phyloP scores from a whole-genome alignment of 2,888 invertebrate species.

The Epinotia bilunana region DNA sequence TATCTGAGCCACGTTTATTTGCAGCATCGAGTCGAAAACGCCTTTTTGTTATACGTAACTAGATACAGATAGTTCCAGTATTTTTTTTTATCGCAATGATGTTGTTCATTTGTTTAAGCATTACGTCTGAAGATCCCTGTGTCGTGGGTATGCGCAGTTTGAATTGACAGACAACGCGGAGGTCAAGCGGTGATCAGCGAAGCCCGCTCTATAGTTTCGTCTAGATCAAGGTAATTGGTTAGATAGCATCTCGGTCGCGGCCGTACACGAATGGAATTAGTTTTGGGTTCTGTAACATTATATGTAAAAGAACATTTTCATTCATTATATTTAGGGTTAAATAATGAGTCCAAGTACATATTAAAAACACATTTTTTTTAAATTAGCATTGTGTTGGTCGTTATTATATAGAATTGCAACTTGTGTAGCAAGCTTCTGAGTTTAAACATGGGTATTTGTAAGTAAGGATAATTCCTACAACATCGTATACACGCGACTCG shows the following conservation, averaged over 20 bases:
- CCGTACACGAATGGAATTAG: slow-evolving; percentile 43
- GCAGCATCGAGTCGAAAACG: background rate
- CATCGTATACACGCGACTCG: background rate
- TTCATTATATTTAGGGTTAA: background rate
- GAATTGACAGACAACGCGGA: slow-evolving; percentile 55
- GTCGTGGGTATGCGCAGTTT: background rate
- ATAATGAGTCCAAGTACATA: too few species aligned
- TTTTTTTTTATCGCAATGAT: background rate
- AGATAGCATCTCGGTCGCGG: slow-evolving; percentile 57
- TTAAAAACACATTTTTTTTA: too few species aligned
- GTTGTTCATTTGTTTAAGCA: background rate
- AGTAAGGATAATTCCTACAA: background rate
- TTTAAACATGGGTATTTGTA: too few species aligned
- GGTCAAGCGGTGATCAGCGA: slow-evolving; percentile 59
- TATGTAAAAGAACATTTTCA: background rate
- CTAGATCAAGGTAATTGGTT: slow-evolving; percentile 71
- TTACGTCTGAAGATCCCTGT: background rate
- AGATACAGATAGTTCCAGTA: too few species aligned
- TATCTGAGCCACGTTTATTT: background rate
- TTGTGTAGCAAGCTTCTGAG: too few species aligned
- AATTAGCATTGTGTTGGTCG: too few species aligned
- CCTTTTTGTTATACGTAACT: background rate
- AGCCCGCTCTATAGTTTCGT: slow-evolving; percentile 52
- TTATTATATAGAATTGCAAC: too few species aligned
- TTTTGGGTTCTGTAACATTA: slow-evolving; percentile 34